A percentile compares a stretch with the other conserved stretches of the same genome.
phyloP scores from a whole-genome alignment of 1,140 invertebrate genomes.

The Linepithema humile region DNA sequence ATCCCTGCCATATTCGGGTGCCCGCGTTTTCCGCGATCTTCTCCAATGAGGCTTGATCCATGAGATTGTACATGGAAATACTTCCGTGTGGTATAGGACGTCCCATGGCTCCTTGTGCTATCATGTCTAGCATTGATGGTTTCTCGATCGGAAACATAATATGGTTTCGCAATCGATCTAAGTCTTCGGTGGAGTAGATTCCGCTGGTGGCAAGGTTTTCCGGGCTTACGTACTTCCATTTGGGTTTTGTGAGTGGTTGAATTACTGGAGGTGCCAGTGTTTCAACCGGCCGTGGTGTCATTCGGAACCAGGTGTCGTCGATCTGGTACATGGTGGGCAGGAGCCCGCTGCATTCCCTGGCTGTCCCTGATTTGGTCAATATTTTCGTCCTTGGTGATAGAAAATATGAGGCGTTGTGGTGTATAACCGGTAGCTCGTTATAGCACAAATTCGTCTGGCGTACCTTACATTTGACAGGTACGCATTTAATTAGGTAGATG shows the following conservation, averaged over 20 bases:
- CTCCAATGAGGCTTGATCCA: background rate
- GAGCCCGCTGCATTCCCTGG: background rate
- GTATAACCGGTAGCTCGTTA: slow-evolving; percentile 34
- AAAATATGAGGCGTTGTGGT: background rate
- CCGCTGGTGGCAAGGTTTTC: too few species aligned
- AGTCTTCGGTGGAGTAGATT: too few species aligned
- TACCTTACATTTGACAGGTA: background rate
- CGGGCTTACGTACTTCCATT: too few species aligned
- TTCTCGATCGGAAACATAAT: too few species aligned
- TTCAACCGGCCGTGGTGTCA: background rate
- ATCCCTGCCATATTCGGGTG: background rate
- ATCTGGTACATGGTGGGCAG: background rate
- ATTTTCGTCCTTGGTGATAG: background rate
- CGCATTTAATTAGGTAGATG: slow-evolving; percentile 25
- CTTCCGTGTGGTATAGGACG: background rate
- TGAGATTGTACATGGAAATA: background rate
- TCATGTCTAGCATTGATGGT: too few species aligned
- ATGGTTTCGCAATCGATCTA: too few species aligned
- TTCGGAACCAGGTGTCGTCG: background rate
- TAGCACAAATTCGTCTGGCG: background rate
- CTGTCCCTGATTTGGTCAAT: background rate
- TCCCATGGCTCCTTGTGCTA: too few species aligned
- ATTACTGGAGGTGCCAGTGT: background rate
- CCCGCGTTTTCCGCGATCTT: background rate
- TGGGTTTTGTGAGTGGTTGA: background rate